Evolutionary conservation across 1,140 invertebrate genomes (phyloP), one percentile per base, ranked within the genome.

Genomic region (Helicorthomorpha holstii): DNA sequence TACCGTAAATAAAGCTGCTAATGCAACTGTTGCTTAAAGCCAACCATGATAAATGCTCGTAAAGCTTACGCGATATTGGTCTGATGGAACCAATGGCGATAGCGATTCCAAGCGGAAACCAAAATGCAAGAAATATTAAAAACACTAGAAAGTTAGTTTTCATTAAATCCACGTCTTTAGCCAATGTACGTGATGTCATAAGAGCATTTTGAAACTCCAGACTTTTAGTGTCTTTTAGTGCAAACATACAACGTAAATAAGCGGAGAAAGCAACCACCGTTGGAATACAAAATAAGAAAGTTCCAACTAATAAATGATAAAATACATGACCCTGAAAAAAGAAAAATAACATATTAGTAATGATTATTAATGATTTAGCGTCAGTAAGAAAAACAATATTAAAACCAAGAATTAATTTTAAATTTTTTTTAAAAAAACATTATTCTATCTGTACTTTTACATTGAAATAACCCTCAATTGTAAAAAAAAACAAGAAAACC

Each of bases 11-110:
- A 2, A 81, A 69, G 57, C 75, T 78, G 55, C 79, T 78, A 41
- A 82, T 61, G 50, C 80, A 78, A 0, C 79, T 79, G 54, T 83
- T 82, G 45, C 72, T 73, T 1, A 83, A 64, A 0, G 76, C 81
- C 41, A 83, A 63, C 77, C 80, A 83, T 3, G 76, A 76, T 3
- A 76, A 61, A 27, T 78, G 74, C 59, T 83, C 79, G 58, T 78
- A 76, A 7, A 75, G 59, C 0, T 68, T 24, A 74, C 65, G 23
- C 64, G 70, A 38, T 7, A 57, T 16, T 63, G 66, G 22, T 74
- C 48, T 7, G 22, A 27, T 61, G 1, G 73, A 73, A 49, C 71
- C 74, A 1, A 77, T 52, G 51, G 70, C 69, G 7, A 75, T 56
- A 1, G 76, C 65, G 0, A 77, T 57, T 0, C 77, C 70, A 51